These are phyloP conservation scores for Brachypterus glaber DNA, from an alignment of 2,888 invertebrate genomes.

Conservation along the genomic window DNA sequence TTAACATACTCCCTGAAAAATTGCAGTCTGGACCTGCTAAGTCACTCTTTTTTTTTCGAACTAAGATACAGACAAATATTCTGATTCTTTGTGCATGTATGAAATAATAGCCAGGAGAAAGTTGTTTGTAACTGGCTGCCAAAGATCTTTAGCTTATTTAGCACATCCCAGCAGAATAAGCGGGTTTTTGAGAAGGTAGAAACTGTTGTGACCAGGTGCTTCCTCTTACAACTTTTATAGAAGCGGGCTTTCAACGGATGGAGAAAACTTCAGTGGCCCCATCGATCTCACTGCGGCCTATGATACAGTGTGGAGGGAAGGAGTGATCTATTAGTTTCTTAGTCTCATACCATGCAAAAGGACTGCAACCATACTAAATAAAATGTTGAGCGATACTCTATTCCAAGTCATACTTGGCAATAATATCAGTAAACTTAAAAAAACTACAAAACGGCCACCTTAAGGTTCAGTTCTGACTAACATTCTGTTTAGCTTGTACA, in stretches of 20 bases:
- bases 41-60: too few species aligned
- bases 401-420: slow-evolving; percentile 13
- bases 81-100: too few species aligned
- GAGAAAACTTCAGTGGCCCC: slow-evolving; percentile 14
- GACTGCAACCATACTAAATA: slow-evolving; percentile 8
- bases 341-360: slow-evolving; percentile 10
- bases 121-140: too few species aligned
- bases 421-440: slow-evolving; percentile 8
- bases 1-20: too few species aligned
- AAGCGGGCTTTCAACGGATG: slow-evolving; percentile 17
- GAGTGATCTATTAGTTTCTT: slow-evolving; percentile 13
- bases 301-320: slow-evolving; percentile 17
- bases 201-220: slow-evolving; percentile 19
- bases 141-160: too few species aligned
- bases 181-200: slow-evolving; percentile 16
- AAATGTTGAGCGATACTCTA: slow-evolving; percentile 15
- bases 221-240: slow-evolving; percentile 17
- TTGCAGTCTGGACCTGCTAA: too few species aligned
- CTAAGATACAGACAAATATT: too few species aligned
- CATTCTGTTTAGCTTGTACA: slow-evolving; percentile 13
- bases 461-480: slow-evolving; percentile 17
- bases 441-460: slow-evolving; percentile 15
- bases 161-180: slow-evolving; percentile 16
- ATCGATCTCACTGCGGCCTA: slow-evolving; percentile 15
- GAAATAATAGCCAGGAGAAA: too few species aligned